phyloP scores from a whole-genome alignment of 2,888 invertebrate species.

The Lepas anatifera region DNA sequence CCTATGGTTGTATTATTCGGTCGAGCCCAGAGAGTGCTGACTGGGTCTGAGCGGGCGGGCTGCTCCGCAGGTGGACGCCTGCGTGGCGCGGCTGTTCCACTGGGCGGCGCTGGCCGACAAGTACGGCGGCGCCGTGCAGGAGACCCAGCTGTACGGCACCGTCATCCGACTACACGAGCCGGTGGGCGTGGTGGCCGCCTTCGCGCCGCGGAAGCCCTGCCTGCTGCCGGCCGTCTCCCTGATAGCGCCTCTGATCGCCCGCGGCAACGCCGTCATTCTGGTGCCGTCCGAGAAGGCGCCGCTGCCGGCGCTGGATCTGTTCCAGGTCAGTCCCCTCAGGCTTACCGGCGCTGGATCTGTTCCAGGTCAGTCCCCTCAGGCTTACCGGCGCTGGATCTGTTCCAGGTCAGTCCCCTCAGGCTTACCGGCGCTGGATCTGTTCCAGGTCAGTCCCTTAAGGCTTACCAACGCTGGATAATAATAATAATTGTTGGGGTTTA shows the following conservation, averaged over 20 bases:
- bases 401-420: no score
- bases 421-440: no score
- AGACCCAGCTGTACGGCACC: conserved; percentile 34
- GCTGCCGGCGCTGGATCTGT: conserved; percentile 33
- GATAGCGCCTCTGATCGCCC: conserved; percentile 35
- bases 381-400: background rate
- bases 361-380: background rate
- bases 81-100: conserved; percentile 34
- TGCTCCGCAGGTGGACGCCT: conserved; percentile 27
- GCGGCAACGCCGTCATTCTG: conserved; percentile 36
- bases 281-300: conserved; percentile 35
- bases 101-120: conserved; percentile 38
- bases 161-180: conserved; percentile 36
- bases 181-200: conserved; percentile 37
- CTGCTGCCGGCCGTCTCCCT: conserved; percentile 36
- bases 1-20: no score
- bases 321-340: conserved; percentile 34
- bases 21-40: no score
- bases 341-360: background rate
- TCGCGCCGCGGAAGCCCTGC: conserved; percentile 35
- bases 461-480: no score
- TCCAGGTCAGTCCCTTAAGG: no score
- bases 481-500: no score
- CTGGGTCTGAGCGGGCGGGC: no score
- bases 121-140: conserved; percentile 35